Conservation (phyloP, 2,113 vertebrate species). For the Cephalopholis sonnerati region DNA sequence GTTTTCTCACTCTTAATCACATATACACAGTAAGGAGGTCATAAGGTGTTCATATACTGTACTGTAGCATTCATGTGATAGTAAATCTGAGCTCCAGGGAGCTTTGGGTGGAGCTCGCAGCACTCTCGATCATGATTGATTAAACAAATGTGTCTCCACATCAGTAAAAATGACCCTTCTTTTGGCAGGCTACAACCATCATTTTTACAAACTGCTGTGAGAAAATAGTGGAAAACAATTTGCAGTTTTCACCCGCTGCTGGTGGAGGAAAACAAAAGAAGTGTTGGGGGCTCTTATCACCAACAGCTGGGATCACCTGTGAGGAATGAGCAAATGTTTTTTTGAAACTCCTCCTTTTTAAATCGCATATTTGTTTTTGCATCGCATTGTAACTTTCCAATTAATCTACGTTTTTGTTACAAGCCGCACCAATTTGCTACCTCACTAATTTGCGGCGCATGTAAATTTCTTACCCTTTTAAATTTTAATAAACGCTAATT, state of each 20-base stretch:
- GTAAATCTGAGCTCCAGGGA: constrained; percentile 19
- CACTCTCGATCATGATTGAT: constrained; percentile 9
- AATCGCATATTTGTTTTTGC: background rate
- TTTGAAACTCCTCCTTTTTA: background rate
- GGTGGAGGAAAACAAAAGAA: constrained; percentile 13
- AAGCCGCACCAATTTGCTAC: constrained; percentile 20
- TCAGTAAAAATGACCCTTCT: constrained; percentile 20
- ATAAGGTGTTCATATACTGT: constrained; percentile 7
- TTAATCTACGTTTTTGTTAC: constrained; percentile 18
- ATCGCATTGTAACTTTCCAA: constrained; percentile 32
- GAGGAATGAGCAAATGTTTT: background rate
- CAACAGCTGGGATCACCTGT: constrained; percentile 21
- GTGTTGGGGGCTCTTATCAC: constrained; percentile 25
- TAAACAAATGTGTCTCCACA: constrained; percentile 22
- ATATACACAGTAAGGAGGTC: constrained; percentile 25
- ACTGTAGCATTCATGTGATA: background rate
- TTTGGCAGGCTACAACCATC: background rate
- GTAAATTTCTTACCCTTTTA: constrained; percentile 26
- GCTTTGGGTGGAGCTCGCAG: background rate
- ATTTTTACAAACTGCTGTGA: constrained; percentile 24
- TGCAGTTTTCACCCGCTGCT: background rate
- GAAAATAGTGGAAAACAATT: constrained; percentile 38
- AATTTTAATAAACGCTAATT: constrained; percentile 32
- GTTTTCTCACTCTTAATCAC: constrained; percentile 50
- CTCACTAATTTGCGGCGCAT: background rate